Evolutionary conservation across 1,140 invertebrate genomes (phyloP).

Genomic region (Coptotermes formosanus): DNA sequence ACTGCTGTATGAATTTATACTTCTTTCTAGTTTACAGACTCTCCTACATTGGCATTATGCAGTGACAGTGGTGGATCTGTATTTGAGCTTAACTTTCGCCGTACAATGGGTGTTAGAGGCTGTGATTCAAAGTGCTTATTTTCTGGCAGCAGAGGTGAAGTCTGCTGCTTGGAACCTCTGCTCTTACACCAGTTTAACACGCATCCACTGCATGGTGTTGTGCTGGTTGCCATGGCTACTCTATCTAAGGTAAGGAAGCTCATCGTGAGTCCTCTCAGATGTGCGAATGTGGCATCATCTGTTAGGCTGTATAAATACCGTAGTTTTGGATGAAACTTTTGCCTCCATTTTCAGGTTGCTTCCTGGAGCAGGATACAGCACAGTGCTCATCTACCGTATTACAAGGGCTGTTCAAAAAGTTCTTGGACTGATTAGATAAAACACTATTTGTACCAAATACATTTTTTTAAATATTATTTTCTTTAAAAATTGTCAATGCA

Average conservation of each 20-base stretch:
- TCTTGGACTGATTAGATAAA: too few species aligned
- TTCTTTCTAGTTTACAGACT: slow-evolving; percentile 67
- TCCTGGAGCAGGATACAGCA: too few species aligned
- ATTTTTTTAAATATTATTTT: too few species aligned
- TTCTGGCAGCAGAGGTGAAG: slow-evolving; percentile 92
- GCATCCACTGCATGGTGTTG: slow-evolving; percentile 70
- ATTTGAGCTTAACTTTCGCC: slow-evolving; percentile 89
- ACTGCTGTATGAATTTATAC: not conserved
- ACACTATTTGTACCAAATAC: too few species aligned
- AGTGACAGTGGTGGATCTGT: slow-evolving; percentile 97
- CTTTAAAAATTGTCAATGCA: too few species aligned
- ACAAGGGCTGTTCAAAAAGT: too few species aligned
- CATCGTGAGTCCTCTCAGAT: too few species aligned
- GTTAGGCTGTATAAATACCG: too few species aligned
- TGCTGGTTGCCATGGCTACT: slow-evolving; percentile 88
- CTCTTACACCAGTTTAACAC: slow-evolving; percentile 65
- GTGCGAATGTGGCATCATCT: too few species aligned
- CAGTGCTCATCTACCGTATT: too few species aligned
- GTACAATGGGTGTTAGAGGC: slow-evolving; percentile 83
- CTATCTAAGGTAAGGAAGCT: slow-evolving; percentile 69
- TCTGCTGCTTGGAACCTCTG: slow-evolving; percentile 84
- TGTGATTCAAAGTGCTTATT: slow-evolving; percentile 88
- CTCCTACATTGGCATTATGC: slow-evolving; percentile 73
- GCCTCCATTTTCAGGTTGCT: too few species aligned
- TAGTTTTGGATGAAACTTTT: too few species aligned